Evolutionary conservation across 2,888 invertebrate species (phyloP), one percentile per base, ranked within the genome.

Genomic region (Watsonalla cultraria): DNA sequence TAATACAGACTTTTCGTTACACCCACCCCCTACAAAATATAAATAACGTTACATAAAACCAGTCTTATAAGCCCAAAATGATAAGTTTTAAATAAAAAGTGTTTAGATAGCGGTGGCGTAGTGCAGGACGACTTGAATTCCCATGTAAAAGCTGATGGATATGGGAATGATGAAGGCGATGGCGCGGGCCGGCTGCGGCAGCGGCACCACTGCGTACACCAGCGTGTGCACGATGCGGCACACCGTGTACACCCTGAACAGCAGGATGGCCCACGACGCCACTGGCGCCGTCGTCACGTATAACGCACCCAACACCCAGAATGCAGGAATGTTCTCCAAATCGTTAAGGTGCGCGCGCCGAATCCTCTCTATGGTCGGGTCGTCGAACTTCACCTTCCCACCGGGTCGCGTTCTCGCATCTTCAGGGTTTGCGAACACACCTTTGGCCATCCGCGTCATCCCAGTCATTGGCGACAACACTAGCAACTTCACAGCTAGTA

Each of bases 311-410:
- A 93, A 77, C 11, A 93, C 67, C 75, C 94, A 90, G 74, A 94
- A 95, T 0, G 92, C 88, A 0, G 93, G 90, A 53, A 95, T 94
- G 76, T 94, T 95, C 80, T 95, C 95, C 77, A 95, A 73, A 74
- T 95, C 95, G 70, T 95, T 95, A 65, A 92, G 85, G 73, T 95
- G 94, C 9, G 94, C 94, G 71, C 93, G 81, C 0, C 90, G 76
- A 1, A 82, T 56, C 5, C 90, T 74, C 64, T 90, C 89, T 33
- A 90, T 72, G 0, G 58, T 64, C 0, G 76, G 78, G 55, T 89
- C 84, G 45, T 86, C 87, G 50, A 61, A 78, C 64, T 82, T 87
- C 53, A 90, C 80, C 61, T 81, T 84, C 11, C 82, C 46, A 24
- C 33, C 82, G 54, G 62, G 72, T 5, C 72, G 47, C 2, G 51